phyloP scores from a whole-genome alignment of 2,113 vertebrate species.

The Serilophus lunatus region DNA sequence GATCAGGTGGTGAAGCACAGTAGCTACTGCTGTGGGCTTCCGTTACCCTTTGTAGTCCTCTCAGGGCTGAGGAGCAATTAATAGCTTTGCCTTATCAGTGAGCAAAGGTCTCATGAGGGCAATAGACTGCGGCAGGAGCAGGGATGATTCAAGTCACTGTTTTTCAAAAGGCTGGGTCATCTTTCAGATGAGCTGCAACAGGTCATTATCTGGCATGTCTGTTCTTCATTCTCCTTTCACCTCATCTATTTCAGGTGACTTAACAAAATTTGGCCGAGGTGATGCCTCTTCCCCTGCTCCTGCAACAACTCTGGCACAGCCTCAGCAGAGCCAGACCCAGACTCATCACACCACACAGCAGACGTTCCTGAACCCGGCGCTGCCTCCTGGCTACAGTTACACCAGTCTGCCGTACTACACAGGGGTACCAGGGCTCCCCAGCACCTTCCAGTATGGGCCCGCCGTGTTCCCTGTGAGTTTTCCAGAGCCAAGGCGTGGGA shows the following conservation, averaged over 20 bases:
- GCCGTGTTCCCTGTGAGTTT: slow-evolving; percentile 96
- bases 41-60: background rate
- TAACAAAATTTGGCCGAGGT: slow-evolving; percentile 93
- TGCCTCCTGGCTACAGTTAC: slow-evolving; percentile 98
- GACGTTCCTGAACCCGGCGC: slow-evolving; percentile 93
- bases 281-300: slow-evolving; percentile 93
- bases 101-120: background rate
- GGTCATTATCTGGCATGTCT: rapidly evolving
- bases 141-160: background rate
- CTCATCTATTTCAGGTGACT: slow-evolving; percentile 75
- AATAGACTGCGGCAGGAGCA: background rate
- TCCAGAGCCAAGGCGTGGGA: background rate
- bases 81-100: background rate
- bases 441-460: slow-evolving; percentile 97
- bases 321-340: slow-evolving; percentile 94
- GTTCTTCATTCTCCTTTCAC: background rate
- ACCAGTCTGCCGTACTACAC: slow-evolving; percentile 98
- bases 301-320: slow-evolving; percentile 92
- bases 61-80: background rate
- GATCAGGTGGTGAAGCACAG: background rate
- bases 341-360: slow-evolving; percentile 95
- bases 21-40: background rate
- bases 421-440: slow-evolving; percentile 94
- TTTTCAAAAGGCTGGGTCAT: background rate
- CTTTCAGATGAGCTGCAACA: background rate